Evolutionary conservation across 2,113 vertebrate species (phyloP).

Genomic region (Tympanuchus pallidicinctus): DNA sequence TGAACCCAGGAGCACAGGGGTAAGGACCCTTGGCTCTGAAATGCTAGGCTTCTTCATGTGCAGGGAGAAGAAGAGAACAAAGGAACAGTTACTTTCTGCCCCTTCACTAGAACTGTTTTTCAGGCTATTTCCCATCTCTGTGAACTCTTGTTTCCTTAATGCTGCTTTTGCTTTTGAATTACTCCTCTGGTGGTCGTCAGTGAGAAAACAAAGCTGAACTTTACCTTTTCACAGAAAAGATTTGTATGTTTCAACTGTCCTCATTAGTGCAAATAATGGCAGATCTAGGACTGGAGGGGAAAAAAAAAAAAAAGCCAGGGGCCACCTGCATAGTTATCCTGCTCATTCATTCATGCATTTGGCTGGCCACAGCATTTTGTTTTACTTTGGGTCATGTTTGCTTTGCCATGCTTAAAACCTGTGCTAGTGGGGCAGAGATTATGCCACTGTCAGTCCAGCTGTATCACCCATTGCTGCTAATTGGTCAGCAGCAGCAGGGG

Average conservation of each 20-base stretch:
- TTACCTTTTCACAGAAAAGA: constrained; percentile 12
- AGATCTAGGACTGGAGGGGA: constrained; percentile 33
- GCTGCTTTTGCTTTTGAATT: constrained; percentile 49
- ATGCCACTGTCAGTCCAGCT: constrained; percentile 11
- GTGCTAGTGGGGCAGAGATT: constrained; percentile 17
- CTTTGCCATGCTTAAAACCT: constrained; percentile 48
- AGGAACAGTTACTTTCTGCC: constrained; percentile 36
- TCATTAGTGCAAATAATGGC: constrained; percentile 68
- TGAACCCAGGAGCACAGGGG: neutral
- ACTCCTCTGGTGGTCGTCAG: constrained; percentile 56
- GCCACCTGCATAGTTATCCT: constrained; percentile 68
- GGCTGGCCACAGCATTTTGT: constrained; percentile 43
- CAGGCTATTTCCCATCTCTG: neutral
- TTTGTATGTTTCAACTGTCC: constrained; percentile 36
- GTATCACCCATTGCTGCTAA: constrained; percentile 28
- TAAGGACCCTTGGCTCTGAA: neutral
- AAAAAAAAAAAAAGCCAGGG: constrained; percentile 20
- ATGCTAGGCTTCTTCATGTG: neutral
- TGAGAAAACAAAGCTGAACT: constrained; percentile 50
- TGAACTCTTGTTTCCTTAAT: constrained; percentile 51
- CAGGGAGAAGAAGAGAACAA: neutral
- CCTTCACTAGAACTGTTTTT: constrained; percentile 8
- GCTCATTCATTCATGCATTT: constrained; percentile 65
- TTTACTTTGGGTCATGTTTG: constrained; percentile 58
- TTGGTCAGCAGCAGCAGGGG: constrained; percentile 51